phyloP scores from a whole-genome alignment of 2,888 invertebrate genomes.

The Brenthis ino region DNA sequence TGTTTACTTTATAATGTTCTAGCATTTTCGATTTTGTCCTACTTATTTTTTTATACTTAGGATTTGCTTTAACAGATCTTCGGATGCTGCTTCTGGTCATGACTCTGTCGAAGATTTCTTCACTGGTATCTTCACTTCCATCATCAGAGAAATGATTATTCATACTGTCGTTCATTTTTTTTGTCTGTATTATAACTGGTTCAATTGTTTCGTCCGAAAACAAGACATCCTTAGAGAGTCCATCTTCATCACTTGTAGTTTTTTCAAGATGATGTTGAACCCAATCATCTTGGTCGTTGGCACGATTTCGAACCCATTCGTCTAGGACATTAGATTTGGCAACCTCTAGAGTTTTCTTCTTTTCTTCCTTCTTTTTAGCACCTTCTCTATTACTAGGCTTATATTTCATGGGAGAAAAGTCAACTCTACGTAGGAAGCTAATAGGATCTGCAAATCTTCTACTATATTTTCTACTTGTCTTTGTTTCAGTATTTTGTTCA shows the following conservation, averaged over 20 bases:
- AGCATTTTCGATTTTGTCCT: constrained; percentile 73
- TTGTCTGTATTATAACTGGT: constrained; percentile 62
- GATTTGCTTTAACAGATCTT: constrained; percentile 75
- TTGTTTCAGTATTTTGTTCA: constrained; percentile 60
- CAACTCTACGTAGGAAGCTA: constrained; percentile 72
- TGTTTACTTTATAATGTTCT: constrained; percentile 75
- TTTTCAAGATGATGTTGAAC: constrained; percentile 46
- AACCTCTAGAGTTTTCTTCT: constrained; percentile 61
- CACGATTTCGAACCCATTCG: too few species aligned
- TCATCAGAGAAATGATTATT: constrained; percentile 78
- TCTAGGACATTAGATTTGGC: too few species aligned
- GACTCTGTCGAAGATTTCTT: constrained; percentile 75
- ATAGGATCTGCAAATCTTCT: constrained; percentile 75
- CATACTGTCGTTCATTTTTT: constrained; percentile 75
- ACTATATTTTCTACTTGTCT: constrained; percentile 69
- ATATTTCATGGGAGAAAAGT: constrained; percentile 77
- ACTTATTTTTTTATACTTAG: constrained; percentile 78
- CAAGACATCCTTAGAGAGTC: constrained; percentile 55
- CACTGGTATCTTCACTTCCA: constrained; percentile 77
- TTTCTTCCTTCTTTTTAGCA: constrained; percentile 68
- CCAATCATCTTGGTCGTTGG: too few species aligned
- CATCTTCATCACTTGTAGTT: constrained; percentile 69
- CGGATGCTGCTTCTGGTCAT: constrained; percentile 75
- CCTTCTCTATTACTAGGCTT: constrained; percentile 65
- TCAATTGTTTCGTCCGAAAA: constrained; percentile 63